Evolutionary conservation across 2,888 invertebrate species (phyloP).

Genomic region (Glaucopsyche alexis): DNA sequence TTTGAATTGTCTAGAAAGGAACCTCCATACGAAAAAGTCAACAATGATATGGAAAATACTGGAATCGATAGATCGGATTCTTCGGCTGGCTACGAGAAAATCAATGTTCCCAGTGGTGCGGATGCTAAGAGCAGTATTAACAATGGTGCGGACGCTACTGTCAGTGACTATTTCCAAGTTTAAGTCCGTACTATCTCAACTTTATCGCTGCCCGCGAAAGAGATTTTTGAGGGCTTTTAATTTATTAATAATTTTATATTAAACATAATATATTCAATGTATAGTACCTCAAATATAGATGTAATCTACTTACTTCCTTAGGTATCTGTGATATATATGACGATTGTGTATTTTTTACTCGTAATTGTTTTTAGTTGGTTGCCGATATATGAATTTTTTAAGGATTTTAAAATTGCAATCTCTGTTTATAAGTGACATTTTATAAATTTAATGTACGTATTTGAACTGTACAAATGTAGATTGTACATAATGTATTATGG

Average conservation of each 20-base stretch:
- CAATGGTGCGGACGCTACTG: conserved; percentile 61
- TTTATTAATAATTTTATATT: conserved; percentile 58
- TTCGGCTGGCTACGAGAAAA: conserved; percentile 66
- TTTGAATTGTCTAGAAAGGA: conserved; percentile 80
- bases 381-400: conserved; percentile 34
- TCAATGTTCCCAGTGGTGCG: conserved; percentile 59
- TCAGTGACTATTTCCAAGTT: conserved; percentile 75
- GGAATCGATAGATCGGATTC: conserved; percentile 65
- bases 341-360: conserved; percentile 55
- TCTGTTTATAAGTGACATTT: conserved; percentile 42
- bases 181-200: conserved; percentile 44
- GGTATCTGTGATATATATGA: conserved; percentile 75
- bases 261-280: conserved; percentile 50
- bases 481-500: conserved; percentile 51
- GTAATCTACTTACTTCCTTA: conserved; percentile 68
- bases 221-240: conserved; percentile 58
- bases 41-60: conserved; percentile 54
- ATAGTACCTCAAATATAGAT: conserved; percentile 65
- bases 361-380: conserved; percentile 46
- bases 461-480: conserved; percentile 55
- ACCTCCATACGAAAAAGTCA: conserved; percentile 84
- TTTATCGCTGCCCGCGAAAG: conserved; percentile 33
- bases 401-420: conserved; percentile 43
- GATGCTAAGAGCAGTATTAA: conserved; percentile 69
- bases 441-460: conserved; percentile 41